These are phyloP conservation scores for Anguilla obscura DNA, from an alignment of 2,797 vertebrate genomes.

Conservation along the genomic window DNA sequence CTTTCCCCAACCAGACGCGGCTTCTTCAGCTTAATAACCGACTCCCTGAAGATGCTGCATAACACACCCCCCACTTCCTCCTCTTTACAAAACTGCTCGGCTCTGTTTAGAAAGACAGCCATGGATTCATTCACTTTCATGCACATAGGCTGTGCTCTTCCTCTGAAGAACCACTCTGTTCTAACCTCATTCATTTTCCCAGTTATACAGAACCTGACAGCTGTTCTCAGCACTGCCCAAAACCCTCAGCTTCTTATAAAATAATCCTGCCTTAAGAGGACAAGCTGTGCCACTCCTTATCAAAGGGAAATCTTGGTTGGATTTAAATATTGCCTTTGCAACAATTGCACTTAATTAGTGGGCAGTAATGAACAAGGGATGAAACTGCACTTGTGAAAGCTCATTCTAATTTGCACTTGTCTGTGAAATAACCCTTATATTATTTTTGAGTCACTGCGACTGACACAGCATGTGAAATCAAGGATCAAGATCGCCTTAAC, in stretches of 20 bases:
- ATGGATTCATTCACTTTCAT: neutral
- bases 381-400: constrained; percentile 5
- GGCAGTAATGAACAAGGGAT: constrained; percentile 43
- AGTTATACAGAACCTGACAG: neutral
- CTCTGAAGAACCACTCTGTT: neutral
- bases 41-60: neutral
- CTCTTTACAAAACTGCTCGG: neutral
- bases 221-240: neutral
- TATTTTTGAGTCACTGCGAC: neutral
- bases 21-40: neutral
- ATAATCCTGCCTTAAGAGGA: neutral
- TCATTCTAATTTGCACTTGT: constrained; percentile 59
- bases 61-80: neutral
- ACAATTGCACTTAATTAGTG: constrained; percentile 56
- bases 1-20: neutral
- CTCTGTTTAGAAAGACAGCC: neutral
- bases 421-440: constrained; percentile 21
- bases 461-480: neutral
- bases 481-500: neutral
- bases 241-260: neutral
- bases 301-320: constrained; percentile 17
- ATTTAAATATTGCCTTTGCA: constrained; percentile 41
- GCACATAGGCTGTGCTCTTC: neutral
- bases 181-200: neutral
- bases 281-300: neutral